phyloP scores from a whole-genome alignment of 1,140 invertebrate genomes.

The Drosophila virilis region DNA sequence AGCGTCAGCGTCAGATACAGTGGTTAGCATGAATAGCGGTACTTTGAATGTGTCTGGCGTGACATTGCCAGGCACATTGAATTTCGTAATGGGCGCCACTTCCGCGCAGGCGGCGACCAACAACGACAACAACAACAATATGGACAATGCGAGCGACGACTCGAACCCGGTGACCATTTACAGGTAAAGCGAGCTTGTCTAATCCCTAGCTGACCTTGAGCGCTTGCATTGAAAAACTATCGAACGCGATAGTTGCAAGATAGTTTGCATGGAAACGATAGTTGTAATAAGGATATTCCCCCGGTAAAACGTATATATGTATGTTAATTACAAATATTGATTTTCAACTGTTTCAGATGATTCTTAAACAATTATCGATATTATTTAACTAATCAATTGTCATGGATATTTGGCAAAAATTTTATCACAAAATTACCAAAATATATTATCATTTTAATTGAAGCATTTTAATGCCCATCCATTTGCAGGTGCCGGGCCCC shows the following conservation, averaged over 20 bases:
- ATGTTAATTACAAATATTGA: too few relatives aligned
- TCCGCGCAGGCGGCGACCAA: slow-evolving; percentile 32
- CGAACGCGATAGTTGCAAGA: not conserved
- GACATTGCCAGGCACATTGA: slow-evolving; percentile 61
- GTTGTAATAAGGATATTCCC: too few relatives aligned
- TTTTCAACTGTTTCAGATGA: too few relatives aligned
- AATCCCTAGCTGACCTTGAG: not conserved
- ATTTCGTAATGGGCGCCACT: slow-evolving; percentile 63
- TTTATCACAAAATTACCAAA: too few relatives aligned
- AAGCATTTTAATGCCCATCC: not conserved
- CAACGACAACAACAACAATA: slow-evolving; percentile 89
- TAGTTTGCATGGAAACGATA: too few relatives aligned
- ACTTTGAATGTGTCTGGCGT: slow-evolving; percentile 42
- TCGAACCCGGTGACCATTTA: slow-evolving; percentile 92
- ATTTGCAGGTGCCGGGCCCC: slow-evolving; percentile 92
- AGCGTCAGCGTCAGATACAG: slow-evolving; percentile 8
- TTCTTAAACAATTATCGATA: too few relatives aligned
- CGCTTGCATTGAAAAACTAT: not conserved
- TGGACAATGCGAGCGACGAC: slow-evolving; percentile 91
- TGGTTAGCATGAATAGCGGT: slow-evolving; percentile 46
- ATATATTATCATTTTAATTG: not conserved
- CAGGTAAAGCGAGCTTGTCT: slow-evolving; percentile 86
- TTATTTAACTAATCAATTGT: too few relatives aligned
- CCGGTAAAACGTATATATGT: too few relatives aligned
- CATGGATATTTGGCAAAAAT: too few relatives aligned